Percentiles rank a stretch among this genome's conserved stretches.
Evolutionary conservation across 2,888 invertebrate species (phyloP).

Genomic region (Dasysyrphus albostriatus): DNA sequence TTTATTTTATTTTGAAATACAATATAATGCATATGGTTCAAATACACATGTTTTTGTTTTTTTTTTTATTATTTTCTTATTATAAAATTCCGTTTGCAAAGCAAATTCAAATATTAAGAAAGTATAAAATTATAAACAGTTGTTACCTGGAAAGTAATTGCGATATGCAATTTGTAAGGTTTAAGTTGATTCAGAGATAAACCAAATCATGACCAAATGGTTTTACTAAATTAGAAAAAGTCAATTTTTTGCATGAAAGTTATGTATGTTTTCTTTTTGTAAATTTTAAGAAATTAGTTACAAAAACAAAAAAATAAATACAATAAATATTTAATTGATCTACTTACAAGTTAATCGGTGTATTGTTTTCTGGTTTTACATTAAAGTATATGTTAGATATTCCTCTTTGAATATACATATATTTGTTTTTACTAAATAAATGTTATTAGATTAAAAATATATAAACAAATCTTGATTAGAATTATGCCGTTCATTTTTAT

Average conservation of each 20-base stretch:
- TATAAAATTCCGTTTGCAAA: conserved; percentile 53
- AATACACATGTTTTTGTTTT: conserved; percentile 27
- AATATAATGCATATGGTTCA: conserved; percentile 11
- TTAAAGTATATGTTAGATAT: conserved; percentile 47
- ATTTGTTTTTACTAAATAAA: conserved; percentile 58
- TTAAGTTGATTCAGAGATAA: conserved; percentile 33
- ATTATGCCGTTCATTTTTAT: conserved; percentile 50
- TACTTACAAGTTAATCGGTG: conserved; percentile 75
- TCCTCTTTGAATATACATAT: conserved; percentile 51
- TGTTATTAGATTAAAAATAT: conserved; percentile 49
- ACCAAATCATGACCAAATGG: conserved; percentile 2
- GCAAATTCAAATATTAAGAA: conserved; percentile 59
- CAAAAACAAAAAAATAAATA: conserved; percentile 25
- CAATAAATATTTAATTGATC: conserved; percentile 58
- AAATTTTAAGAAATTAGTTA: conserved; percentile 12
- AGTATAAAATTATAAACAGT: conserved; percentile 72
- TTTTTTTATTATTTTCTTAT: neutral
- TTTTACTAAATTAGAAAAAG: conserved; percentile 30
- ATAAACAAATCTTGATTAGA: conserved; percentile 39
- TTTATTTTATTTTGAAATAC: conserved; percentile 36
- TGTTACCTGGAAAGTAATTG: conserved; percentile 42
- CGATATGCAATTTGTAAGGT: conserved; percentile 37
- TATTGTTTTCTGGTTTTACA: conserved; percentile 53
- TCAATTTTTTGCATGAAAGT: neutral
- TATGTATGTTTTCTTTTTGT: neutral